Base-by-base conservation (phyloP, 1,140 invertebrate species). In the Mercenaria mercenaria region DNA sequence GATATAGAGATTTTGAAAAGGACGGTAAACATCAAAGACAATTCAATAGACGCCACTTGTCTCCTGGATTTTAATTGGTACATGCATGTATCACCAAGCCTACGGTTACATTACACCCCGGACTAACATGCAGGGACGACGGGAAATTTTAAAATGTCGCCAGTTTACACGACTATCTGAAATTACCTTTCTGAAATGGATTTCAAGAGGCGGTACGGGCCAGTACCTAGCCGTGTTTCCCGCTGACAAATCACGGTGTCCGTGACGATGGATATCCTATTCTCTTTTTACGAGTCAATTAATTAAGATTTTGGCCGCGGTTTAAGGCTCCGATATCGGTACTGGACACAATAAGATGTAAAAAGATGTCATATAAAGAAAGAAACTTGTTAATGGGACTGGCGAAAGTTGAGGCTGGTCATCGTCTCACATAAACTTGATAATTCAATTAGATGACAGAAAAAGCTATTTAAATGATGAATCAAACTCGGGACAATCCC, bases 271-370 rank as follows among this genome's bases (percentile, higher is more conserved):
- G 59, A 26, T 20, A 64, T 64, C 59, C 59, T 64, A 64, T 64
- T 64, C 59, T 64, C 3, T 64, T 64, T 64, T 64, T 64, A 64
- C 59, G 59, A 64, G 59, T 64, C 59, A 23, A n/a, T 56, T 56
- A 64, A 64, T 64, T 64, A 64, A 64, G 26, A 64, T 64, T 64
- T 64, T 29, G 59, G 59, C 59, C 59, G 26, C 26, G 59, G 59
- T 64, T 64, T 26, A 29, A 26, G 26, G 20, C 26, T 29, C 59
- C 59, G 59, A 26, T 64, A 15, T 64, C 59, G 59, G 59, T 64
- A 64, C 59, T 64, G 59, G 59, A 64, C 59, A 64, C 59, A 64
- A 64, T n/a, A 64, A 64, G 59, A 64, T 64, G 59, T 64, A 64
- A 64, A 64, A 26, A 8, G n/a, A 8, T 64, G 59, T 64, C 59